A percentile compares a stretch with the other conserved stretches of the same genome.
These are phyloP conservation scores for Syngnathoides biaculeatus DNA, from an alignment of 2,113 vertebrate species.

Conservation along the genomic window DNA sequence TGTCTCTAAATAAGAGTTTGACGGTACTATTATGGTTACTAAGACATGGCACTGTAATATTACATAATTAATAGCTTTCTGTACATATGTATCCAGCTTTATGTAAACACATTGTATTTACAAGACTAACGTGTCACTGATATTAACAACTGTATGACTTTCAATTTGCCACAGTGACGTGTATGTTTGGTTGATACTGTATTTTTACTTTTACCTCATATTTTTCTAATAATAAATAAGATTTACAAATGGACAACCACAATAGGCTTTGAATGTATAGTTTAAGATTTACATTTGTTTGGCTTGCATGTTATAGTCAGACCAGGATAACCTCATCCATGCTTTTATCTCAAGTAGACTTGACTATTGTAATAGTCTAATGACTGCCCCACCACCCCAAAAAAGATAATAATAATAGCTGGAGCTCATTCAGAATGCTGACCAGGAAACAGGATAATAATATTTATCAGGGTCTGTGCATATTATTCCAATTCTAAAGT, in stretches of 20 bases:
- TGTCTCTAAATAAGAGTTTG: neutral
- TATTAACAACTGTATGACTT: constrained; percentile 24
- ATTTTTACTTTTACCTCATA: constrained; percentile 7
- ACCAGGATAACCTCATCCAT: too few species aligned
- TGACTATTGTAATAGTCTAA: too few species aligned
- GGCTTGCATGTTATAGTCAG: too few species aligned
- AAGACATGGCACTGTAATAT: neutral
- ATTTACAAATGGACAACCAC: neutral
- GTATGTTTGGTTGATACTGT: constrained; percentile 7
- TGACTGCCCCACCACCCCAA: too few species aligned
- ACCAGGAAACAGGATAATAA: too few species aligned
- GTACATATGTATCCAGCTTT: constrained; percentile 24
- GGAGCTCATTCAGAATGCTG: too few species aligned
- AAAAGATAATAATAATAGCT: too few species aligned
- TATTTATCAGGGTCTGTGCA: too few species aligned
- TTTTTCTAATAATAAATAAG: constrained; percentile 19
- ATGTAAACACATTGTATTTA: constrained; percentile 17
- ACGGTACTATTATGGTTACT: neutral
- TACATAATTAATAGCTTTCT: constrained; percentile 5
- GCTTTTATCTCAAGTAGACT: too few species aligned
- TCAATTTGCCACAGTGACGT: constrained; percentile 17
- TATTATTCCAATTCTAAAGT: too few species aligned
- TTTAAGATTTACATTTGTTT: neutral
- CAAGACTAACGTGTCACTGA: constrained; percentile 17
- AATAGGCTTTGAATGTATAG: neutral